Evolutionary conservation across 2,113 vertebrate genomes (phyloP).

Genomic region (Herpailurus yagouaroundi): DNA sequence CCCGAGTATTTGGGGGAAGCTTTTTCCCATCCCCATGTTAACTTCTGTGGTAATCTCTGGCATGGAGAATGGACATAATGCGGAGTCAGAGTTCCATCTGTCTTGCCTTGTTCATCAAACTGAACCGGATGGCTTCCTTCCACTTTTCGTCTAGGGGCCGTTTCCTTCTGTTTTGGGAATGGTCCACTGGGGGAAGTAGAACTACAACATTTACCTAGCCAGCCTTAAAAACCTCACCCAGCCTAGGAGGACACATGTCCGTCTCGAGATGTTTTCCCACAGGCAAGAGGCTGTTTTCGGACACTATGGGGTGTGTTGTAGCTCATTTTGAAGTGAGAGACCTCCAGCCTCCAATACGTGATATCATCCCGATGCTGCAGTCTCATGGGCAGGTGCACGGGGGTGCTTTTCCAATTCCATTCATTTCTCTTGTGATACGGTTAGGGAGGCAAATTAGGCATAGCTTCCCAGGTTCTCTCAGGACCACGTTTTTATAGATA

Average conservation of each 20-base stretch:
- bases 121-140: not conserved
- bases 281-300: not conserved
- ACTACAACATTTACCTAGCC: not conserved
- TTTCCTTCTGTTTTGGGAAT: not conserved
- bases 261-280: not conserved
- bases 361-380: not conserved
- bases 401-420: not conserved
- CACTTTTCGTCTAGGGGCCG: not conserved
- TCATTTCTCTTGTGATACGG: not conserved
- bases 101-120: not conserved
- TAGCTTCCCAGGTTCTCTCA: not conserved
- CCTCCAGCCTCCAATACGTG: not conserved
- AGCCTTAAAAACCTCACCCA: not conserved
- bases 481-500: not conserved
- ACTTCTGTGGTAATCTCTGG: not conserved
- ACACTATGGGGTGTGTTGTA: too few relatives aligned
- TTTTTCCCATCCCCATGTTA: not conserved
- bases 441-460: not conserved
- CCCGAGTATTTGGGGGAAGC: not conserved
- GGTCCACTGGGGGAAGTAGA: not conserved
- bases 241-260: not conserved
- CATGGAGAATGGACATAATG: not conserved
- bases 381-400: not conserved
- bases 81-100: not conserved
- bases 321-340: not conserved